Base-by-base conservation (phyloP, 2,888 invertebrate species). In the Orthonevra nobilis region DNA sequence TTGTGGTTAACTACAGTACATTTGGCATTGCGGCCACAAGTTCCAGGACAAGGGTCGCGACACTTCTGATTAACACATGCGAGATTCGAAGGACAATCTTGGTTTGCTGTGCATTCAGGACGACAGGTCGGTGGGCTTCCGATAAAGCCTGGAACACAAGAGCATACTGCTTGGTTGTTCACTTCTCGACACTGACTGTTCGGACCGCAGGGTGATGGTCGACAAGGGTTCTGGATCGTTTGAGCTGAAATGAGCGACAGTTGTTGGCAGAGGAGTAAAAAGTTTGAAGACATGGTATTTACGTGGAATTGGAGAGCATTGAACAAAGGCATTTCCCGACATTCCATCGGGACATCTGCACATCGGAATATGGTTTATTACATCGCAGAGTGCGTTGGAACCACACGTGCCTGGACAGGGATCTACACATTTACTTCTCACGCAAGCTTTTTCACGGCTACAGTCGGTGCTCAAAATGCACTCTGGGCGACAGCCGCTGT, bases 351-450 rank as follows among this genome's bases (percentile, higher is more conserved):
- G 91, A 84, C 94, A 94, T 83, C 92, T 92, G 84, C 94, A 94
- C 91, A 93, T 94, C 0, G 94, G 94, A 63, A 94, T 91, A 83
- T 95, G 95, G 86, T 95, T 95, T 20, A 94, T 90, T 2, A 94
- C 94, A 82, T 92, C 91, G 84, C 96, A 96, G 50, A 92, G 86
- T 0, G 96, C 95, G 85, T 93, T 94, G 52, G 89, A 87, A 0
- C 95, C 96, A 86, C 96, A 96, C 15, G 93, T 94, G 74, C 93
- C 93, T 5, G 93, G 92, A 83, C 96, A 96, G 46, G 96, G 95
- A 86, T 95, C 93, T 48, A 90, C 86, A 85, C 96, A 96, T 88
- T 95, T 94, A 85, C 93, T 93, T 83, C 90, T 90, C 0, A 92
- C 89, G 84, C 95, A 95, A 74, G 95, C 93, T 84, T 91, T 91